Conservation (phyloP, 2,888 invertebrate genomes). For the Lasioglossum villosulum region DNA sequence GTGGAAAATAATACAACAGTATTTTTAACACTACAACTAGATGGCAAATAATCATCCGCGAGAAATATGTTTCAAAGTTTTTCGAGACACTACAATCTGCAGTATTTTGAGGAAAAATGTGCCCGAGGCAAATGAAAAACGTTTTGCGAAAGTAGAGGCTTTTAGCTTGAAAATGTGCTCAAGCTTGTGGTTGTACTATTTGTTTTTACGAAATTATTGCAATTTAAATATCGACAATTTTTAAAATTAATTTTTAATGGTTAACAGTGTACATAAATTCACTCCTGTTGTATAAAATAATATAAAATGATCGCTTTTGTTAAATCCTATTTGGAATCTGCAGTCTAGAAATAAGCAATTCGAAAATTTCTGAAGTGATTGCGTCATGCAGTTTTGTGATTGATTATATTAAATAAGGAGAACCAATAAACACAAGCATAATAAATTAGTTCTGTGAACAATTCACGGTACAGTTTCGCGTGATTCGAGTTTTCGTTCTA, state of each 20-base stretch:
- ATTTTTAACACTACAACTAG: not conserved
- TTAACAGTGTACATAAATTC: not conserved
- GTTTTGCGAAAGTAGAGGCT: too few relatives aligned
- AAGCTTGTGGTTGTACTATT: not conserved
- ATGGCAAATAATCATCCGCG: not conserved
- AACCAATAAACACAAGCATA: not conserved
- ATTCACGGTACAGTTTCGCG: not conserved
- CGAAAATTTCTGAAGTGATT: not conserved
- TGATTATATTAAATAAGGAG: not conserved
- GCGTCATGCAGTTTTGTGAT: not conserved
- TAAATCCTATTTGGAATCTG: not conserved
- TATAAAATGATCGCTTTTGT: not conserved
- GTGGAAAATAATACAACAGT: not conserved
- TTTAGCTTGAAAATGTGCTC: not conserved
- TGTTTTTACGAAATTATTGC: too few relatives aligned
- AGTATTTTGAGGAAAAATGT: too few relatives aligned
- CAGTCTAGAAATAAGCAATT: not conserved
- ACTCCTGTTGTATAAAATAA: not conserved
- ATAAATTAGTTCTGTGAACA: not conserved
- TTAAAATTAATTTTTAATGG: too few relatives aligned
- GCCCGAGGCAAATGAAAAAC: too few relatives aligned
- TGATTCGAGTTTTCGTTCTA: not conserved
- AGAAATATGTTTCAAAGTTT: not conserved
- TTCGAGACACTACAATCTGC: too few relatives aligned
- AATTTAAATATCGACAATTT: too few relatives aligned